Evolutionary conservation across 37 sponge, comb jelly and placozoan genomes (phyloP), one percentile per base, ranked within the genome.

Genomic region (Halichondria panicea): DNA sequence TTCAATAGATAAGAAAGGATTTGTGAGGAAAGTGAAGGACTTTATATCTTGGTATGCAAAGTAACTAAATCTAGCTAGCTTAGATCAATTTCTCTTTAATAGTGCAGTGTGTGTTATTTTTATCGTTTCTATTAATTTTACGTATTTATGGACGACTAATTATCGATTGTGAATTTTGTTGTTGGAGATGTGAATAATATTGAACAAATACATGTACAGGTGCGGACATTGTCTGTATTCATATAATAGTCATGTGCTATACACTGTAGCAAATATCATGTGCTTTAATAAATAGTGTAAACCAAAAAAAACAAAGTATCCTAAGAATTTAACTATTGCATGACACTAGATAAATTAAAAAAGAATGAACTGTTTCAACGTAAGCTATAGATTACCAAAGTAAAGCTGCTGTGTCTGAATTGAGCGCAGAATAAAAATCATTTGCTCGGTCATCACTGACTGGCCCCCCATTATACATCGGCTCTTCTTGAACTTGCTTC

Each of bases 21-120:
- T 89, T 66, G 76, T 75, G 41, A 72, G 83, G 30, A 88, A 88
- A 77, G 89, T 78, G 24, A 40, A 42, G 31, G 68, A 88, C 38
- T 88, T 74, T 63, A 63, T 88, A 11, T 43, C 33, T 13, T 44
- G 66, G 41, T 82, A 82, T 40, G 84, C 84, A 31, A 45, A 55
- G 30, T 24, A 52, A 30, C 48, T 19, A 4, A 34, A 63, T 34
- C 35, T 19, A 38, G 9, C 5, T 31, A 38, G 38, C 38, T 6
- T 19, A 63, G 6, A 63, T 9, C 38, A 48, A 48, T 48, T 48
- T 48, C 15, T 11, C 15, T n/a, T n/a, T n/a, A n/a, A n/a, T n/a
- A n/a, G n/a, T n/a, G n/a, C n/a, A n/a, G n/a, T n/a, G n/a, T n/a
- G n/a, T n/a, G n/a, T n/a, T n/a, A n/a, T n/a, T n/a, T n/a, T n/a